phyloP scores from a whole-genome alignment of 2,113 vertebrate genomes.

The Pelvicachromis taeniatus region DNA sequence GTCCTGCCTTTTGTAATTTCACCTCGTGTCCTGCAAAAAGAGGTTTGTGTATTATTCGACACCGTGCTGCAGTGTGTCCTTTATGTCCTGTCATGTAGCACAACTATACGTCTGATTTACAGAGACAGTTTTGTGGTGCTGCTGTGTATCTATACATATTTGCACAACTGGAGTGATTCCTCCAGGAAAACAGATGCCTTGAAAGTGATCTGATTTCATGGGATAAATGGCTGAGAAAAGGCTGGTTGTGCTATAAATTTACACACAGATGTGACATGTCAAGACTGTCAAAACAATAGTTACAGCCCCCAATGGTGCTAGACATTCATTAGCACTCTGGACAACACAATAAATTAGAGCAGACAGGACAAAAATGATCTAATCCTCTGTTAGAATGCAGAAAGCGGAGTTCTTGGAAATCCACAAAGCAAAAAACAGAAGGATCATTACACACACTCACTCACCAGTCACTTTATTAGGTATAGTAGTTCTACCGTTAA shows the following conservation, averaged over 20 bases:
- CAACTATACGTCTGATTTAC: not conserved
- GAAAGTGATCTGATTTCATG: not conserved
- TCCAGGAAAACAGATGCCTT: not conserved
- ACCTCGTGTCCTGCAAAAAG: not conserved
- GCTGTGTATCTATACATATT: not conserved
- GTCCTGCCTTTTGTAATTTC: not conserved
- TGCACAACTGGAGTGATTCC: not conserved
- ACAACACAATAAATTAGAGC: constrained; percentile 8
- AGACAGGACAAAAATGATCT: not conserved
- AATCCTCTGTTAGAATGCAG: not conserved
- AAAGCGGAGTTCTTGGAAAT: not conserved
- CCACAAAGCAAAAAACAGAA: not conserved
- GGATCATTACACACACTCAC: not conserved
- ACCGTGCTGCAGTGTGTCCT: not conserved
- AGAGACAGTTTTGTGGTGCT: not conserved
- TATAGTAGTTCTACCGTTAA: not conserved
- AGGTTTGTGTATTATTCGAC: not conserved
- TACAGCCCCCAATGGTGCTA: not conserved
- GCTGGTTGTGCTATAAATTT: not conserved
- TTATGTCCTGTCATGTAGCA: not conserved
- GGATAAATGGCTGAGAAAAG: not conserved
- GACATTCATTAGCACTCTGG: not conserved
- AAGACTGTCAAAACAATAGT: not conserved
- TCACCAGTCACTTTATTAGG: not conserved
- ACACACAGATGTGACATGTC: not conserved